phyloP scores from a whole-genome alignment of 2,797 vertebrate species.

The Rallus crepitans region DNA sequence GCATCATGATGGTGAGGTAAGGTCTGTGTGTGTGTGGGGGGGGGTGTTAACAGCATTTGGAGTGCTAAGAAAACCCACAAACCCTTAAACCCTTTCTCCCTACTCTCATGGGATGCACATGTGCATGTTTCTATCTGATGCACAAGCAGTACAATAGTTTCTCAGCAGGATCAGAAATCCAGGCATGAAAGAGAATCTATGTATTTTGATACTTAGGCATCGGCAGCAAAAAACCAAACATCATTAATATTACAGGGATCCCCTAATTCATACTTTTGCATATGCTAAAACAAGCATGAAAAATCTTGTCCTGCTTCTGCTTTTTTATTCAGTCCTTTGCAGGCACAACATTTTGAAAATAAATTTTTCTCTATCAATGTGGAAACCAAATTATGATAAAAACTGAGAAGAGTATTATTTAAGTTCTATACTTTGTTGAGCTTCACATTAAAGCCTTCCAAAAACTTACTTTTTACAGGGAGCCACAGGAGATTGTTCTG shows the following conservation, averaged over 20 bases:
- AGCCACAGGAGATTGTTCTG: neutral
- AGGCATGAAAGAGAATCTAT: neutral
- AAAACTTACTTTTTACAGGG: conserved; percentile 31
- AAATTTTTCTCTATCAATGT: neutral
- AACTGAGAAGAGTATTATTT: conserved; percentile 23
- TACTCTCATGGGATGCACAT: neutral
- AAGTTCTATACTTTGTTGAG: neutral
- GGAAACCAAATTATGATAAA: conserved; percentile 15
- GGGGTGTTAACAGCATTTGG: neutral
- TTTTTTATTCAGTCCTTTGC: conserved; percentile 7
- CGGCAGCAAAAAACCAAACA: neutral
- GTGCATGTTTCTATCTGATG: neutral
- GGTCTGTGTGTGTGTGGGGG: too few relatives aligned
- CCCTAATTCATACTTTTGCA: neutral
- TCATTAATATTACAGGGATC: neutral
- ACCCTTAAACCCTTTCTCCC: neutral
- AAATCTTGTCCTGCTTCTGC: neutral
- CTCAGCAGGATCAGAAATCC: neutral
- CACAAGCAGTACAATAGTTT: neutral
- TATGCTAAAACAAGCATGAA: neutral
- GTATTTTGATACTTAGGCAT: neutral
- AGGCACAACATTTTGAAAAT: neutral
- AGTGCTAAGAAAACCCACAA: neutral
- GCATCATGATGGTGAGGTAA: neutral
- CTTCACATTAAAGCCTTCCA: conserved; percentile 59